Evolutionary conservation across 2,113 vertebrate genomes (phyloP), one percentile per base, ranked within the genome.

Genomic region (Chiloscyllium plagiosum): DNA sequence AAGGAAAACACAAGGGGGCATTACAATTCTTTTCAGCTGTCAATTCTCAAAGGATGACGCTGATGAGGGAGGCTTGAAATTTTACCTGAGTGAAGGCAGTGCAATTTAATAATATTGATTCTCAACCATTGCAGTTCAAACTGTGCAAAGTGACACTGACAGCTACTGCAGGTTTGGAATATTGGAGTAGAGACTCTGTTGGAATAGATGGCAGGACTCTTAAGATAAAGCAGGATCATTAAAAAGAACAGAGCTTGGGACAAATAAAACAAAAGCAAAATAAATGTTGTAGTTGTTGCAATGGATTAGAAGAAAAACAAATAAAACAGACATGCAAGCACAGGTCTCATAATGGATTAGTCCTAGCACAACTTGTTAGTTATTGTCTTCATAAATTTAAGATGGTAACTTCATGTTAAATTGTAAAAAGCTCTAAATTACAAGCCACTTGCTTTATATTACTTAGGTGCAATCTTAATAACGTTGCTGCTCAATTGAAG

Each of bases 1-100:
- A 76, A 72, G 26, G 69, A 95, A 95, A 70, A 72, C 65, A 95
- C 93, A 95, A 95, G 68, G 93, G 68, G 68, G 93, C 93, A 72
- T 70, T 70, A 47, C 24, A 33, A 72, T 70, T 72, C 42, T 69
- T 33, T 72, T 95, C 20, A 72, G 42, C 68, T 72, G 37, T 72
- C 61, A 22, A 47, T 24, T 89, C 37, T 5, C 65, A 42, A 72
- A 47, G 47, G 93, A 33, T 68, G 61, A 66, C 29, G 12, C 13
- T 89, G 26, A 95, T 95, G 22, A 13, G 22, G 68, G 93, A 70
- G 90, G 3, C 24, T 42, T 72, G 68, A 95, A 95, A 47, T 22
- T 42, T 72, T 95, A 95, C n/a, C 26, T 72, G 65, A 50, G 93
- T 50, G 4, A 95, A 33, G 24, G 93, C 1, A 29, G 3, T 69